Percentiles rank a stretch among this genome's conserved stretches.
Conservation (phyloP, 2,888 invertebrate species). For the Campaea margaritaria region DNA sequence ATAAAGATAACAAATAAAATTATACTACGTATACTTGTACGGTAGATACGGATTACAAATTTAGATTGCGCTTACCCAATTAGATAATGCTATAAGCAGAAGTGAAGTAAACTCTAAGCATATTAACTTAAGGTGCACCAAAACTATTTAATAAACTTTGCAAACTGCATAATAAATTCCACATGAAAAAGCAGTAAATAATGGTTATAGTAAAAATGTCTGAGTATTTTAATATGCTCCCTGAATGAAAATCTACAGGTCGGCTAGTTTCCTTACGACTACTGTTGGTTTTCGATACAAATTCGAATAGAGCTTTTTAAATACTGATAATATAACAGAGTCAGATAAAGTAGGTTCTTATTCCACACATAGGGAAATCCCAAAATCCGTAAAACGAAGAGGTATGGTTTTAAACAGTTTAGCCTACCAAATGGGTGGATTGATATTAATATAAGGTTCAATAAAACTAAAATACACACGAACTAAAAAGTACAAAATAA, state of each 20-base stretch:
- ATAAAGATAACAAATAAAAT: too few species aligned
- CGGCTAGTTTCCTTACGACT: conserved; percentile 33
- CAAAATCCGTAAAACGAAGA: too few species aligned
- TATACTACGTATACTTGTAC: too few species aligned
- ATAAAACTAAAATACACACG: too few species aligned
- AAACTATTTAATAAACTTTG: conserved; percentile 36
- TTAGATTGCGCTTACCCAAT: not conserved
- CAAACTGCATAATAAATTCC: conserved; percentile 39
- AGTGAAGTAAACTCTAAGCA: not conserved
- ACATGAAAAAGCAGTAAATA: conserved; percentile 41
- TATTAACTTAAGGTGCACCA: conserved; percentile 7
- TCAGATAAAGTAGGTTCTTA: not conserved
- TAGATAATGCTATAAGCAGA: not conserved
- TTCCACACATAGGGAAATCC: too few species aligned
- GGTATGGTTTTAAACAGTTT: too few species aligned
- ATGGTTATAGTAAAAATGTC: conserved; percentile 42
- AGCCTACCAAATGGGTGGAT: too few species aligned
- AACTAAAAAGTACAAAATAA: too few species aligned
- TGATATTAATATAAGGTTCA: too few species aligned
- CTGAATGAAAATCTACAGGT: conserved; percentile 45
- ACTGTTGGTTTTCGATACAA: conserved; percentile 17
- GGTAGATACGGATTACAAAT: too few species aligned
- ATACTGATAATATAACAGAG: not conserved
- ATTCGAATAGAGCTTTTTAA: too few species aligned
- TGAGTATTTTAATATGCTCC: conserved; percentile 46